A percentile compares a stretch with the other conserved stretches of the same genome.
phyloP scores from a whole-genome alignment of 64 coral and sea anemone genomes.

The Pocillopora verrucosa region DNA sequence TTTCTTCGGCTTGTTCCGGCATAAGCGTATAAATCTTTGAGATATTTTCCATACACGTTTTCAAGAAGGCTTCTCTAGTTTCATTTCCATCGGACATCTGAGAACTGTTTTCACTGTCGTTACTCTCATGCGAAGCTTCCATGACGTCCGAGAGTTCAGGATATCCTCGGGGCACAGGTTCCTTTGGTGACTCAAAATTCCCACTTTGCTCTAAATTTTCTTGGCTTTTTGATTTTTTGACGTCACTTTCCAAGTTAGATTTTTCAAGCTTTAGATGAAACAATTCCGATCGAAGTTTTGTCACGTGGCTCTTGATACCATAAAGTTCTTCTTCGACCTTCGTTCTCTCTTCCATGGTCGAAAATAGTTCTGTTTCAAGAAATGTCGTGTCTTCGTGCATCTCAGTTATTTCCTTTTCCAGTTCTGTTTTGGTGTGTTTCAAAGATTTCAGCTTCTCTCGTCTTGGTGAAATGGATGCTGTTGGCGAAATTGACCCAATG shows the following conservation, averaged over 20 bases:
- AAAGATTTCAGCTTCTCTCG: constrained; percentile 15
- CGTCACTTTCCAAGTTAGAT: constrained; percentile 79
- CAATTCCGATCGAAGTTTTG: constrained; percentile 75
- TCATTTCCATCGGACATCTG: constrained; percentile 77
- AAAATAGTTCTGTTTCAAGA: constrained; percentile 87
- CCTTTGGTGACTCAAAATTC: constrained; percentile 30
- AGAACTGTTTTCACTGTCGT: constrained; percentile 86
- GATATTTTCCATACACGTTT: constrained; percentile 81
- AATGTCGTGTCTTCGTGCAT: constrained; percentile 77
- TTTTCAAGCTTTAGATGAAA: constrained; percentile 90
- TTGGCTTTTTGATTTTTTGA: constrained; percentile 56
- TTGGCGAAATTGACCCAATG: not conserved
- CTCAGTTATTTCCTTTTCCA: constrained; percentile 73
- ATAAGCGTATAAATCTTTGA: constrained; percentile 82
- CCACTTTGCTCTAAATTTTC: constrained; percentile 3
- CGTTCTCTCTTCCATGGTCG: constrained; percentile 90
- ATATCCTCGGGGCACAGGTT: constrained; percentile 6
- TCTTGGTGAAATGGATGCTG: constrained; percentile 10
- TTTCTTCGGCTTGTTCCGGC: constrained; percentile 65
- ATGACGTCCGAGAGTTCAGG: constrained; percentile 80
- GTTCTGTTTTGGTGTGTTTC: constrained; percentile 44
- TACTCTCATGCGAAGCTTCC: constrained; percentile 86
- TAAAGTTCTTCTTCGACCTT: constrained; percentile 83
- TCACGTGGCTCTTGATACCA: constrained; percentile 75
- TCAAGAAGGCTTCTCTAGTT: constrained; percentile 56